Base-by-base conservation (phyloP, 2,888 invertebrate species). In the Cylindroiulus punctatus region DNA sequence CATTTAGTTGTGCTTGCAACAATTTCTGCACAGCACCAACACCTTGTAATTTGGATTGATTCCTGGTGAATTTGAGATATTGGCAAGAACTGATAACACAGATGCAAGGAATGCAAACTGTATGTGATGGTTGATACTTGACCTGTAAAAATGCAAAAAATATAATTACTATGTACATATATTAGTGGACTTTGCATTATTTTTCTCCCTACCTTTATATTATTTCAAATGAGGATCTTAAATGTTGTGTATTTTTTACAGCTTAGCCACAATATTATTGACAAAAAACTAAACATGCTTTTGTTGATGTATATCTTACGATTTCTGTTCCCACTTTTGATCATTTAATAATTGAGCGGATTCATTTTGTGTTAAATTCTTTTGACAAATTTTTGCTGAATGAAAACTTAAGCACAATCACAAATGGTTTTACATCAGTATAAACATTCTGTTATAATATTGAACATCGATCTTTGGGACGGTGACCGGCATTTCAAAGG, bases 161-260 rank as follows among this genome's bases (percentile, higher is more conserved):
- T 76, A 76, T 76, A 30, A 26, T 76, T 76, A 76, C 76, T 76
- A 76, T 76, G 76, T 76, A 76, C 76, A 76, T 76, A 76, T 76
- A 76, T 30, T 76, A 76, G 76, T 76, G 76, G 76, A 30, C 76
- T 76, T 76, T 30, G 30, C 26, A 26, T 76, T 76, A 76, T 76
- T 76, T 44, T 26, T 76, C 30, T 26, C 76, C 76, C 76, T 76
- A 30, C 76, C 12, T 8, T 76, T 76, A 22, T 57, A 10, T 26
- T 76, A 76, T 76, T 76, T 76, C 1, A 22, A 76, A 30, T 30
- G 30, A 76, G 76, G 76, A 76, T 30, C 76, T 76, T 76, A 30
- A 57, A 30, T 76, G 26, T 30, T 30, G 30, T 30, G 76, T 10
- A 76, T 10, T 65, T 65, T 65, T 30, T 76, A 76, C 76, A 76